These are phyloP conservation scores for Machimus atricapillus DNA, from an alignment of 2,888 invertebrate genomes.

Conservation along the genomic window DNA sequence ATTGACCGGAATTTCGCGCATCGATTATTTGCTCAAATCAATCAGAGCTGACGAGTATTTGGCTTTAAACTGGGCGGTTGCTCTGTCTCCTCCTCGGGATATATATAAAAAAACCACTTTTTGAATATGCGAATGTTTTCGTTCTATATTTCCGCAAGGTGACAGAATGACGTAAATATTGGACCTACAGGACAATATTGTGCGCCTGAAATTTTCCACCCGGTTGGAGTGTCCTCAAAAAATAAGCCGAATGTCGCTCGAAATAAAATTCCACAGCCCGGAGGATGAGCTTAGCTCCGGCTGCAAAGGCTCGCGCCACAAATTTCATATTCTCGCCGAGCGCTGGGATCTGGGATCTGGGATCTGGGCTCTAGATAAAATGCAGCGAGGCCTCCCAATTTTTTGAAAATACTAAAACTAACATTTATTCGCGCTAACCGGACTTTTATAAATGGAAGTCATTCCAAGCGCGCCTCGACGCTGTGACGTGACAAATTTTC, in stretches of 20 bases:
- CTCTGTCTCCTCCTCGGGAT: background rate
- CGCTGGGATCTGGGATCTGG: background rate
- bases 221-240: background rate
- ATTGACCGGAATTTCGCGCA: background rate
- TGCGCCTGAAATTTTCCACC: background rate
- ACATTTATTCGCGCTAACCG: slow-evolving; percentile 9
- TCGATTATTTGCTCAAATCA: background rate
- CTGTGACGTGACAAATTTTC: slow-evolving; percentile 1
- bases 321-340: background rate
- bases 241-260: background rate
- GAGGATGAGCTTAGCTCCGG: background rate
- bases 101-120: background rate
- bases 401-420: background rate
- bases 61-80: background rate
- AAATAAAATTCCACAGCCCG: background rate
- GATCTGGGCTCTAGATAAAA: background rate
- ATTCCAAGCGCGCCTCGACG: background rate
- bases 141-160: background rate
- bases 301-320: background rate
- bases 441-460: background rate
- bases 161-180: background rate
- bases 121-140: background rate
- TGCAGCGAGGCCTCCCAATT: background rate
- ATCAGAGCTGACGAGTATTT: background rate
- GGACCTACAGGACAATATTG: background rate